Conservation (phyloP, 2,888 invertebrate species). For the Cataglyphis altisquamis region DNA sequence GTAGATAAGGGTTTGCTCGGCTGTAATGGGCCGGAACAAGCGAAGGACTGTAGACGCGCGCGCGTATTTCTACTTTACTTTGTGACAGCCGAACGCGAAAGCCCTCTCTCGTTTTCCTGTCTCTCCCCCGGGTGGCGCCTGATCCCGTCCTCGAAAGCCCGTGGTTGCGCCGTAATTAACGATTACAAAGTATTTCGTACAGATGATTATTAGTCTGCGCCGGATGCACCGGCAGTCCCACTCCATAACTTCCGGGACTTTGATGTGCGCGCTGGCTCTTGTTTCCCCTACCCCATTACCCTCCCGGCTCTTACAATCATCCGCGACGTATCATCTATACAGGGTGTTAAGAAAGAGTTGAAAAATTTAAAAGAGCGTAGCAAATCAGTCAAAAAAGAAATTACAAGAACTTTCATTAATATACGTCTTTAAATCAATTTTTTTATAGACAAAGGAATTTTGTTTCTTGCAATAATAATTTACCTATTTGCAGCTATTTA, state of each 20-base stretch:
- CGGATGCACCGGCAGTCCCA: constrained; percentile 82
- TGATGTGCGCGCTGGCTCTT: constrained; percentile 84
- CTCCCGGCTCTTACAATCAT: constrained; percentile 67
- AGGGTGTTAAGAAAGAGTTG: constrained; percentile 39
- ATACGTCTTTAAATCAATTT: background rate
- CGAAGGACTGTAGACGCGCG: constrained; percentile 46
- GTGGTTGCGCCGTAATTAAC: constrained; percentile 83
- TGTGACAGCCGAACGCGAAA: constrained; percentile 53
- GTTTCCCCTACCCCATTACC: constrained; percentile 85
- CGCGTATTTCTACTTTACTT: constrained; percentile 44
- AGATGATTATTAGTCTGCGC: constrained; percentile 86
- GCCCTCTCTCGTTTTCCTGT: constrained; percentile 34
- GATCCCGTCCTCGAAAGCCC: constrained; percentile 72
- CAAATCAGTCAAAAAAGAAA: background rate
- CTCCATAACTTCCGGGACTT: constrained; percentile 86
- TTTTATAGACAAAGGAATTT: background rate
- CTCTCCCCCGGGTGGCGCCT: constrained; percentile 41
- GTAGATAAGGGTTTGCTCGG: constrained; percentile 66
- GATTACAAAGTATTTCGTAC: constrained; percentile 86
- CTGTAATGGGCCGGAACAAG: constrained; percentile 76
- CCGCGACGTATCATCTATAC: constrained; percentile 30
- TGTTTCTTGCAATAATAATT: background rate
- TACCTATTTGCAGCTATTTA: background rate
- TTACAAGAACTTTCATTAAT: background rate
- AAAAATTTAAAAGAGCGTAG: constrained; percentile 11